Evolutionary conservation across 2,888 invertebrate species (phyloP).

Genomic region (Neuroscelio doddi): DNA sequence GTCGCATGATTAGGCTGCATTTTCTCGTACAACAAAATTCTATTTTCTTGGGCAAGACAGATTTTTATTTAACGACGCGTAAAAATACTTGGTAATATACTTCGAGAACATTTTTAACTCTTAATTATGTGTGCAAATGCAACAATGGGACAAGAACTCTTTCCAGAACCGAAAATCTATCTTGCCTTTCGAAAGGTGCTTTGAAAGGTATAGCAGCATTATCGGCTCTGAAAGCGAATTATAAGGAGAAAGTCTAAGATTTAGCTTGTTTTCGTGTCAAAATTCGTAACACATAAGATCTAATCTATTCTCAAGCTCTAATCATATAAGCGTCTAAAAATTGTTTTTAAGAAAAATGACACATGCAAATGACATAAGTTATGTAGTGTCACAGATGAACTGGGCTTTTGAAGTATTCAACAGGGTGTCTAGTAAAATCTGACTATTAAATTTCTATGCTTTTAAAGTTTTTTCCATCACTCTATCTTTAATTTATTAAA

Average conservation of each 20-base stretch:
- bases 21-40: conserved; percentile 6
- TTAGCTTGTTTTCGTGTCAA: conserved; percentile 27
- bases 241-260: conserved; percentile 34
- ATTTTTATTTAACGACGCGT: background rate
- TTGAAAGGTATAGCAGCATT: conserved; percentile 3
- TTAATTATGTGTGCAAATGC: too few relatives aligned
- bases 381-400: conserved; percentile 2
- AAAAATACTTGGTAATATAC: background rate
- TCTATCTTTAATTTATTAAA: too few relatives aligned
- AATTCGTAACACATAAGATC: conserved; percentile 35
- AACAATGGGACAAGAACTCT: too few relatives aligned
- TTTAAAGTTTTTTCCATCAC: too few relatives aligned
- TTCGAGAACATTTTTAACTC: too few relatives aligned
- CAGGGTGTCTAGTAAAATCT: too few relatives aligned
- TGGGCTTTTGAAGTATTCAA: background rate
- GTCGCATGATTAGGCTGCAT: conserved; percentile 2
- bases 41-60: background rate
- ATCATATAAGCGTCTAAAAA: conserved; percentile 25
- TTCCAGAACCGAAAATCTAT: conserved; percentile 8
- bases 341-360: background rate
- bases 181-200: background rate
- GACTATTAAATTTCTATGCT: too few relatives aligned
- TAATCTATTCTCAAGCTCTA: conserved; percentile 37
- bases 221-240: conserved; percentile 27
- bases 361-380: conserved; percentile 4